Percentiles rank a stretch among this genome's conserved stretches.
These are phyloP conservation scores for Empis livida DNA, from an alignment of 2,888 invertebrate genomes.

Conservation along the genomic window DNA sequence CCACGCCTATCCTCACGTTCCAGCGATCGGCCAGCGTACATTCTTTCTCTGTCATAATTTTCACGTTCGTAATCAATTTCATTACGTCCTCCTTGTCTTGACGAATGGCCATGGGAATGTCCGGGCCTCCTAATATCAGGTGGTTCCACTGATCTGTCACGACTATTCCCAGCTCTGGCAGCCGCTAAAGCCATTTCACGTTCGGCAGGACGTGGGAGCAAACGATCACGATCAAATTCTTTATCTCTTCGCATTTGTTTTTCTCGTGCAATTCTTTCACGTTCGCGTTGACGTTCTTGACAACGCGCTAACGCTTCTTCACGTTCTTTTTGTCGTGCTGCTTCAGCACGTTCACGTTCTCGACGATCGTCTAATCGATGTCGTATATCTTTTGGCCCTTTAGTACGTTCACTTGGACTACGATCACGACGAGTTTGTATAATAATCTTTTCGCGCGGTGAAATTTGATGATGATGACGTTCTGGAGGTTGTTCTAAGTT, in stretches of 20 bases:
- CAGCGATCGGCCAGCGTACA: slow-evolving; percentile 12
- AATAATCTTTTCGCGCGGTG: slow-evolving; percentile 32
- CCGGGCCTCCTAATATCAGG: slow-evolving; percentile 7
- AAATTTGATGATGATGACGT: slow-evolving; percentile 24
- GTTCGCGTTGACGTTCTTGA: slow-evolving; percentile 46
- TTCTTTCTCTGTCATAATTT: slow-evolving; percentile 24
- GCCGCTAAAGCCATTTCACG: slow-evolving; percentile 46
- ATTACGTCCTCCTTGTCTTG: slow-evolving; percentile 14
- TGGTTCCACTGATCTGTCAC: slow-evolving; percentile 28
- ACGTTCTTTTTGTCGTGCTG: slow-evolving; percentile 46
- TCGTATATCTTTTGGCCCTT: slow-evolving; percentile 32
- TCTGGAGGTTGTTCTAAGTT: not conserved
- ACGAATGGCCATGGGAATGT: slow-evolving; percentile 6
- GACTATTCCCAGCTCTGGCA: slow-evolving; percentile 30
- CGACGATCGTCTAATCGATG: slow-evolving; percentile 39
- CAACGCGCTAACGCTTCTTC: slow-evolving; percentile 54
- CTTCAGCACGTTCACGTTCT: slow-evolving; percentile 41
- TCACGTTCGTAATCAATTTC: slow-evolving; percentile 16
- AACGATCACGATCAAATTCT: slow-evolving; percentile 32
- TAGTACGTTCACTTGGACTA: slow-evolving; percentile 20
- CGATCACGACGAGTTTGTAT: slow-evolving; percentile 32
- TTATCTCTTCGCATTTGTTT: slow-evolving; percentile 38
- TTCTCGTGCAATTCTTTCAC: slow-evolving; percentile 36
- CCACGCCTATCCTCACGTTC: slow-evolving; percentile 26
- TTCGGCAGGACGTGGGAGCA: slow-evolving; percentile 50